Evolutionary conservation across 1,140 invertebrate species (phyloP), one percentile per base, ranked within the genome.

Genomic region (Drosophila busckii): DNA sequence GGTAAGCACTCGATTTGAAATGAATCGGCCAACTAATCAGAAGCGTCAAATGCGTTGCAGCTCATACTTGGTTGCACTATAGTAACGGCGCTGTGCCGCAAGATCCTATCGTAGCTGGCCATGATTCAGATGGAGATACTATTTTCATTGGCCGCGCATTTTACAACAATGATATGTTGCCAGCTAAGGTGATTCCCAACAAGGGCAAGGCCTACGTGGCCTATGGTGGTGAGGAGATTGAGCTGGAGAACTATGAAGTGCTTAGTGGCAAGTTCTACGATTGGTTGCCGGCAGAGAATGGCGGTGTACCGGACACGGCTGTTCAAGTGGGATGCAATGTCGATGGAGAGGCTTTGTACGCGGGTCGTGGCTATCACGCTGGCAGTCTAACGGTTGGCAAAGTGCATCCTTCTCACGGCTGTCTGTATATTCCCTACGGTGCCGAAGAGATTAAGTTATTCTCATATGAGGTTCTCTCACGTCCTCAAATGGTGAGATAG

Each of bases 71-170:
- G 84, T 37, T 68, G 12, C 60, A 66, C 37, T 84, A 35, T 49
- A 80, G 73, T 13, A 10, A 71, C 44, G 83, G 76, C 8, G 35
- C 41, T 19, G 29, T 87, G 19, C 87, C 87, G 22, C 42, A 63
- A 20, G 87, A 88, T 19, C 93, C 93, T 3, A 89, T 95, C 3
- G 67, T 85, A 1, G 94, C 92, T 5, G 94, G 94, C 3, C 88
- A 89, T 2, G 94, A 96, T 66, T 67, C 86, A 3, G 93, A 94
- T 68, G 93, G 93, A n/a, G 88, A 89, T 1, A 88, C 89, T 23
- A 93, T 96, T 40, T 95, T 91, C 69, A 92, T 94, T 2, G 94
- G 94, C 1, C 89, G 94, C 41, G 92, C 92, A 1, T 91, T 87
- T 29, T 92, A 94, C 73, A 89, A 91, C 44, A 93, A 92, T 1